Percentiles rank a stretch among this genome's conserved stretches.
phyloP scores from a whole-genome alignment of 2,888 invertebrate species.

The Periphyllus acericola region DNA sequence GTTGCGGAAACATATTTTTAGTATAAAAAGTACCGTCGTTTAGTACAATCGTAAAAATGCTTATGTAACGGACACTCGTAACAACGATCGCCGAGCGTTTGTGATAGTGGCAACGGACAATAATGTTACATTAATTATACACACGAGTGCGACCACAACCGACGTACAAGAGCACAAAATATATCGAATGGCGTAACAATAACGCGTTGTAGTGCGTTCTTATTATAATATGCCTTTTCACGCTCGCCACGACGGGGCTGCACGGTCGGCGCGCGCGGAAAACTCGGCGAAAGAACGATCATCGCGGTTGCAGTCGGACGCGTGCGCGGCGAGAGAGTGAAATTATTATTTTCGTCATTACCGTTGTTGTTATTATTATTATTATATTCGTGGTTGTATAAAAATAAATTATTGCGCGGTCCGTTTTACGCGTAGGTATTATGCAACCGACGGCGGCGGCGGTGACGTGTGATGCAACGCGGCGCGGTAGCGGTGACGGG shows the following conservation, averaged over 20 bases:
- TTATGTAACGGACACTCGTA: no score
- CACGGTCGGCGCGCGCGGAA: background rate
- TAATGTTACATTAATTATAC: no score
- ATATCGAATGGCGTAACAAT: no score
- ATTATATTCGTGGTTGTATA: background rate
- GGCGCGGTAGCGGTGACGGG: background rate
- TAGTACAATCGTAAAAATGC: no score
- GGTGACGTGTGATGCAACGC: background rate
- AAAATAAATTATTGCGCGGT: background rate
- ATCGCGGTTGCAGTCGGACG: background rate
- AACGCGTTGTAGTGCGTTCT: no score
- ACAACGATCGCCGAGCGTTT: no score
- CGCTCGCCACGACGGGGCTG: background rate
- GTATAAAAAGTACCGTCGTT: no score
- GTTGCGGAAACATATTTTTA: no score
- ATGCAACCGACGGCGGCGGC: background rate
- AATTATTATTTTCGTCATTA: background rate
- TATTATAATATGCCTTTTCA: background rate
- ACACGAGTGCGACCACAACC: no score
- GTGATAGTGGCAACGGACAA: no score
- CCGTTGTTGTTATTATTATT: background rate
- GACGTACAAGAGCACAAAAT: no score
- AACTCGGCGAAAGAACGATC: background rate
- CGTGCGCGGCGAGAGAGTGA: constrained; percentile 27
- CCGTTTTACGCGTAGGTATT: background rate